Conservation (phyloP, 2,797 vertebrate genomes). For the Pogonophryne albipinna region DNA sequence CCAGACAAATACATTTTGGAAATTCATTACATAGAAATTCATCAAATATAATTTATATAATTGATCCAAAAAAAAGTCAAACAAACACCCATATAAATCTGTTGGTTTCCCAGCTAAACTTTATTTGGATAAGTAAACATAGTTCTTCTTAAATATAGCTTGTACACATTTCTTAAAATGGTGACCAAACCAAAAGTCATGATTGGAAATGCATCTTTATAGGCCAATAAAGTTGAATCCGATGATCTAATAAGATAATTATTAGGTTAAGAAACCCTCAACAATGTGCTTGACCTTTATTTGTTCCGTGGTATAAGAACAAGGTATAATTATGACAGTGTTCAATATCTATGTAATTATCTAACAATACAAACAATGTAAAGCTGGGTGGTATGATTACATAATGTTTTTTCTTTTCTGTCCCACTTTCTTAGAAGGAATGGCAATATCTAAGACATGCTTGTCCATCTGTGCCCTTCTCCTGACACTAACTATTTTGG, state of each 20-base stretch:
- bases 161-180: background rate
- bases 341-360: background rate
- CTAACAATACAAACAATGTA: no score
- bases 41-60: background rate
- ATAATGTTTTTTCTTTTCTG: slow-evolving; percentile 1
- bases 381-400: background rate
- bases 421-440: slow-evolving; percentile 52
- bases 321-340: background rate
- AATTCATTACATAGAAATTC: background rate
- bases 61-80: no score
- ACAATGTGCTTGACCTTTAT: no score
- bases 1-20: background rate
- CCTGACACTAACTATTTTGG: slow-evolving; percentile 50
- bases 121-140: background rate
- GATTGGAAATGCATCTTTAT: background rate
- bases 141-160: background rate
- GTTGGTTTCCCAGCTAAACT: background rate
- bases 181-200: background rate
- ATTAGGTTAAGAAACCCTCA: no score
- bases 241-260: background rate
- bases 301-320: no score
- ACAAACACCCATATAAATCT: no score
- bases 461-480: slow-evolving; percentile 49
- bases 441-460: slow-evolving; percentile 59
- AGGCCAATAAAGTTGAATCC: background rate